These are phyloP conservation scores for Sycophila texana DNA, from an alignment of 2,888 invertebrate species.

Conservation along the genomic window DNA sequence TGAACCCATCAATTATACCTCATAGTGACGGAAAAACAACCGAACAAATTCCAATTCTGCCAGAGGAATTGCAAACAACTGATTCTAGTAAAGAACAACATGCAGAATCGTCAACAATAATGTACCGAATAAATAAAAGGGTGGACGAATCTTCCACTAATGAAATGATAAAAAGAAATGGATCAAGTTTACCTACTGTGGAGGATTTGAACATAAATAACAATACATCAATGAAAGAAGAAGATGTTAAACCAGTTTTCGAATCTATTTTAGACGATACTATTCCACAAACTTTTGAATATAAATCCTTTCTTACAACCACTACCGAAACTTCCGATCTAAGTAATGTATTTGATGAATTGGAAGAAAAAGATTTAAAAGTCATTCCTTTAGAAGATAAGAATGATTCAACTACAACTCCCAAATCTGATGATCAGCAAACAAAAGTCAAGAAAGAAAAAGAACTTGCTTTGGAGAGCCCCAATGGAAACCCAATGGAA, in stretches of 20 bases:
- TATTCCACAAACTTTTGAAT: constrained; percentile 64
- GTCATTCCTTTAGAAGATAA: constrained; percentile 68
- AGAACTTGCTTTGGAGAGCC: constrained; percentile 57
- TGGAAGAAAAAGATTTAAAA: constrained; percentile 65
- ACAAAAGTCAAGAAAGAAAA: constrained; percentile 60
- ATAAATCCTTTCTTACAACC: constrained; percentile 64
- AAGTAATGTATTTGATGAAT: constrained; percentile 57
- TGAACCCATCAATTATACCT: constrained; percentile 54
- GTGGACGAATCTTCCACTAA: constrained; percentile 18
- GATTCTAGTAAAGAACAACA: constrained; percentile 48
- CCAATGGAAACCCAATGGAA: constrained; percentile 9
- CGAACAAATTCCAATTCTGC: constrained; percentile 70
- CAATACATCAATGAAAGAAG: neutral
- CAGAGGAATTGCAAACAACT: constrained; percentile 71
- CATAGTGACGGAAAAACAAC: constrained; percentile 68
- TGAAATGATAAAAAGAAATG: constrained; percentile 3
- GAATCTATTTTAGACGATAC: constrained; percentile 68
- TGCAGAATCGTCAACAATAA: constrained; percentile 38
- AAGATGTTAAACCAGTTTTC: constrained; percentile 69
- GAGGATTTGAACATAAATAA: neutral
- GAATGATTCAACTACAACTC: constrained; percentile 58
- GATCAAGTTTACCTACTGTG: neutral
- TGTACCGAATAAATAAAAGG: constrained; percentile 41
- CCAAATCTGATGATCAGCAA: constrained; percentile 54
- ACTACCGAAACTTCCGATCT: constrained; percentile 56